Evolutionary conservation across 2,113 vertebrate genomes (phyloP), one percentile per base, ranked within the genome.

Genomic region (Isichthys henryi): DNA sequence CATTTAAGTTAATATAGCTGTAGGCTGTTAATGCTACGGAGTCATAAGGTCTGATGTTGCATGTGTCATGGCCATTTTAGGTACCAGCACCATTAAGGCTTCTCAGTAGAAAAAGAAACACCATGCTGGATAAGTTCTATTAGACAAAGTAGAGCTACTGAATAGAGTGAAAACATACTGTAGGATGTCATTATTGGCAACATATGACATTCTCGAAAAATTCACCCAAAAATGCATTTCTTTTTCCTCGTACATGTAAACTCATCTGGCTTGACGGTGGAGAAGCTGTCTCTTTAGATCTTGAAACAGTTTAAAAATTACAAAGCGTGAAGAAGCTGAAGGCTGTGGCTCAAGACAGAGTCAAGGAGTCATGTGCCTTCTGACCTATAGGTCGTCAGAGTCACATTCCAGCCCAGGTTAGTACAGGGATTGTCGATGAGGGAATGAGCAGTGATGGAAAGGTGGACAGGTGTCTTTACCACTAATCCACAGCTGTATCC

Each of bases 351-450:
- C 45, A 82, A 39, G 66, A 87, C 31, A n/a, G 56, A 90, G 90
- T 90, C 89, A 27, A 88, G 84, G 91, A 90, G 88, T 88, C 50
- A 83, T 87, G 13, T 27, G 77, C 82, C 88, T 90, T 90, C 90
- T 92, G 90, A 92, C 93, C 92, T 86, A 87, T 0, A 10, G 91
- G 84, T 90, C 87, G 35, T 45, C 48, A 88, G 49, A 92, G 92
- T 93, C 91, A 93, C 91, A 95, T 95, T 94, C 93, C 87, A 90
- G 90, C 92, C 91, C 89, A 92, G 93, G 93, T 94, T 94, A 94
- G 93, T 92, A 92, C 90, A 90, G 87, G 91, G 89, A 90, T 90
- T 91, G 91, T 83, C 62, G 88, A 90, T 92, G 91, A 90, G 89
- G 91, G 93, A 93, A 92, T 93, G 92, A 92, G 90, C 87, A 90